A percentile compares a stretch with the other conserved stretches of the same genome.
Evolutionary conservation across 37 sponge, comb jelly and placozoan species (phyloP).

Genomic region (Lycopodina hypogea): DNA sequence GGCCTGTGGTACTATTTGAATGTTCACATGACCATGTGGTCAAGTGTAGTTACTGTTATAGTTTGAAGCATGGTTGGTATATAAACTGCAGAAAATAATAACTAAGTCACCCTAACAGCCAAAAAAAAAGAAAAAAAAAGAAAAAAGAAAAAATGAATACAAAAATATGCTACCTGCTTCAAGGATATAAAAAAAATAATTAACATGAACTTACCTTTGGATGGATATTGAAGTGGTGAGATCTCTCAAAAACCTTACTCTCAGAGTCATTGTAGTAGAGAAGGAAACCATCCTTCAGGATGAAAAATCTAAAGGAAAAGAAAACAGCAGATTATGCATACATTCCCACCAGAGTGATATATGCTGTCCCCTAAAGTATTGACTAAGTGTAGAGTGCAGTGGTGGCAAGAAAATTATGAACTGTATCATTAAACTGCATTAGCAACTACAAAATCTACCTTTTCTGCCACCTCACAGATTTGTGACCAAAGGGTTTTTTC

Average conservation of each 20-base stretch:
- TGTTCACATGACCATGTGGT: too few species aligned
- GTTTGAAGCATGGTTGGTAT: too few species aligned
- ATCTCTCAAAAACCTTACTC: slow-evolving; percentile 67
- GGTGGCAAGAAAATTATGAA: too few species aligned
- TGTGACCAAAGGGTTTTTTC: slow-evolving; percentile 78
- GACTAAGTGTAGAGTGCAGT: background rate
- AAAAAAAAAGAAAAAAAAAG: too few species aligned
- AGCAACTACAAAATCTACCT: slow-evolving; percentile 37
- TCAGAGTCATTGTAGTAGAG: slow-evolving; percentile 92
- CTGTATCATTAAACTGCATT: background rate
- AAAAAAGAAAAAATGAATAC: too few species aligned
- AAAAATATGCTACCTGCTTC: too few species aligned
- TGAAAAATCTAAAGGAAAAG: slow-evolving; percentile 77
- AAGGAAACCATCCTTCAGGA: slow-evolving; percentile 95
- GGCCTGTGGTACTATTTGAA: too few species aligned
- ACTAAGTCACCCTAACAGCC: too few species aligned
- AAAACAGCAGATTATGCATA: background rate
- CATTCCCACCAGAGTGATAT: background rate
- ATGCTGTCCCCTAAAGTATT: background rate
- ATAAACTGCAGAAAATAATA: too few species aligned
- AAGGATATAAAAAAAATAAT: too few species aligned
- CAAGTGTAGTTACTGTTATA: too few species aligned
- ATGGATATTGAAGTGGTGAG: slow-evolving; percentile 94
- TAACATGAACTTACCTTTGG: slow-evolving; percentile 80
- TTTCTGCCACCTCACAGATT: slow-evolving; percentile 78